These are phyloP conservation scores for Camponotus fellah DNA, from an alignment of 2,888 invertebrate species.

Conservation along the genomic window DNA sequence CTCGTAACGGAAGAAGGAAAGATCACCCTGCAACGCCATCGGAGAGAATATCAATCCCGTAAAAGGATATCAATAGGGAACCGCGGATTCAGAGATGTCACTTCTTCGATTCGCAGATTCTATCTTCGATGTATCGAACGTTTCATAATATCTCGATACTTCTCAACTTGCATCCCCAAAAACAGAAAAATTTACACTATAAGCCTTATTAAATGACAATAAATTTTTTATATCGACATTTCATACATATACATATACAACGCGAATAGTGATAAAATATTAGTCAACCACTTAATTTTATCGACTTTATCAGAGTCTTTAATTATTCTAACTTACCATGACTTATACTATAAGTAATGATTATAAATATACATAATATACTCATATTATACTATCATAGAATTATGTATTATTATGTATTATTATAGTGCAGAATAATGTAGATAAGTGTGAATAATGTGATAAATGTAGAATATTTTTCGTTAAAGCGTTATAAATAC, in stretches of 20 bases:
- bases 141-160: slow-evolving; percentile 13
- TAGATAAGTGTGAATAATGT: too few species aligned
- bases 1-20: slow-evolving; percentile 41
- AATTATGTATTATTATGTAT: background rate
- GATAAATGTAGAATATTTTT: slow-evolving; percentile 13
- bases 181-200: background rate
- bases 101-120: slow-evolving; percentile 39
- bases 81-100: slow-evolving; percentile 49
- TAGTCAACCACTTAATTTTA: slow-evolving; percentile 13
- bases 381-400: slow-evolving; percentile 1
- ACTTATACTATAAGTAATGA: background rate
- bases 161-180: background rate
- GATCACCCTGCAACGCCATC: slow-evolving; percentile 39
- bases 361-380: too few species aligned
- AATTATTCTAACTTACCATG: background rate
- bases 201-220: background rate
- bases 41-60: slow-evolving; percentile 51
- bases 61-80: slow-evolving; percentile 50
- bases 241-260: background rate
- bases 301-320: slow-evolving; percentile 27
- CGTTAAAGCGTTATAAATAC: background rate
- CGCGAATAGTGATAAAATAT: background rate
- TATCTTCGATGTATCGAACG: background rate
- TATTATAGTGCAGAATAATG: too few species aligned
- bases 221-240: background rate